A percentile compares a stretch with the other conserved stretches of the same genome.
Evolutionary conservation across 1,140 invertebrate genomes (phyloP).

Genomic region (Zaprionus nigranus): DNA sequence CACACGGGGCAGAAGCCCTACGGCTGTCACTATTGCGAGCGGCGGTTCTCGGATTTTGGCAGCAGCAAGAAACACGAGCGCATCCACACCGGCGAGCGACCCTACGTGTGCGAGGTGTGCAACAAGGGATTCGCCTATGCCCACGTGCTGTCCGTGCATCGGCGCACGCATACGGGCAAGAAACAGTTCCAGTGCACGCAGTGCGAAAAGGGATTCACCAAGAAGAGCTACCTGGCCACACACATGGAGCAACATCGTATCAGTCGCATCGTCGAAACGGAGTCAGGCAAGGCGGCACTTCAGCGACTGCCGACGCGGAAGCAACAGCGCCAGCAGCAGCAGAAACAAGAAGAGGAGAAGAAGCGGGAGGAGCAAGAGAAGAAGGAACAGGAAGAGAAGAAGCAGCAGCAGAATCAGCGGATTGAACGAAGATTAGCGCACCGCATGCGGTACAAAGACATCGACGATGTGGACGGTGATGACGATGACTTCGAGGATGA

Average conservation of each 20-base stretch:
- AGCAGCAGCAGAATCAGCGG: not conserved
- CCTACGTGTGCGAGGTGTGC: slow-evolving; percentile 89
- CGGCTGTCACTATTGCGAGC: slow-evolving; percentile 89
- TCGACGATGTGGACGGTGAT: slow-evolving; percentile 18
- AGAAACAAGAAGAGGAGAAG: not conserved
- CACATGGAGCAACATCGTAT: slow-evolving; percentile 73
- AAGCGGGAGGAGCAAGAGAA: not conserved
- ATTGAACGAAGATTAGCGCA: not conserved
- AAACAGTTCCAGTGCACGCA: slow-evolving; percentile 86
- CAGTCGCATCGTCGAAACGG: not conserved
- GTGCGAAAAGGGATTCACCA: slow-evolving; percentile 83
- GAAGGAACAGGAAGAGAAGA: not conserved
- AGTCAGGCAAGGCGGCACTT: not conserved
- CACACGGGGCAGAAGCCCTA: slow-evolving; percentile 86
- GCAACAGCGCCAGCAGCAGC: slow-evolving; percentile 18
- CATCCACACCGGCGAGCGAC: slow-evolving; percentile 92
- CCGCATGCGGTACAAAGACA: slow-evolving; percentile 10
- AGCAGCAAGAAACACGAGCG: slow-evolving; percentile 87
- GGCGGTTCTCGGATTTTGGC: slow-evolving; percentile 88
- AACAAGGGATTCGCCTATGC: slow-evolving; percentile 90
- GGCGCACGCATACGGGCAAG: slow-evolving; percentile 88
- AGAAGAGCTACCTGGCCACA: slow-evolving; percentile 73
- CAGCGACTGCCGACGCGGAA: slow-evolving; percentile 33
- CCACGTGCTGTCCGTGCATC: slow-evolving; percentile 87
- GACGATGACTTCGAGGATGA: slow-evolving; percentile 35